phyloP scores from a whole-genome alignment of 2,888 invertebrate species.

The Cosmorhoe ocellata region DNA sequence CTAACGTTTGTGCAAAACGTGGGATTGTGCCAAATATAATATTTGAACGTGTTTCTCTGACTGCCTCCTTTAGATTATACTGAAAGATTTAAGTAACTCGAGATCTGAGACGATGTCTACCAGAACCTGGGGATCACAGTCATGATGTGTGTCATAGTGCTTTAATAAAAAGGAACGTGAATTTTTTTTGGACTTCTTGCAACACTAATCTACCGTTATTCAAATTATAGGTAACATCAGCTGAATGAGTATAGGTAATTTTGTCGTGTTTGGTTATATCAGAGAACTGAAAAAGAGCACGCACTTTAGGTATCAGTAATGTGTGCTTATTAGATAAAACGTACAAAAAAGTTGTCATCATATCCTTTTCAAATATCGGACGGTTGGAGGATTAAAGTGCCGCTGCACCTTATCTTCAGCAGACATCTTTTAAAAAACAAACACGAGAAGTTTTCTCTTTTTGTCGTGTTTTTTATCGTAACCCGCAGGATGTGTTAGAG shows the following conservation, averaged over 20 bases:
- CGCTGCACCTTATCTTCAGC: slow-evolving; percentile 77
- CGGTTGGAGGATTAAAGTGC: slow-evolving; percentile 80
- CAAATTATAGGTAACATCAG: slow-evolving; percentile 14
- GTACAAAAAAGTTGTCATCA: slow-evolving; percentile 79
- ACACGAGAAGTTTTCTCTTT: slow-evolving; percentile 78
- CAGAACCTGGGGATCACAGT: too few species aligned
- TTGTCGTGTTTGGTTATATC: slow-evolving; percentile 28
- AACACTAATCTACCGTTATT: slow-evolving; percentile 4
- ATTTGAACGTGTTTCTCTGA: too few species aligned
- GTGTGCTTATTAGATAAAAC: slow-evolving; percentile 75
- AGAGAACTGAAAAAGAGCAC: slow-evolving; percentile 38
- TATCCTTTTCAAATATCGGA: slow-evolving; percentile 82
- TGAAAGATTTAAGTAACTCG: too few species aligned
- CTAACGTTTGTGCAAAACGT: too few species aligned
- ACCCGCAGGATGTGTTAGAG: slow-evolving; percentile 83
- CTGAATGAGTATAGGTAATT: slow-evolving; percentile 16
- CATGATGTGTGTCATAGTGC: too few species aligned
- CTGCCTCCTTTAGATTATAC: too few species aligned
- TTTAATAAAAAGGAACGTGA: too few species aligned
- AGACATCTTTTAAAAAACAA: slow-evolving; percentile 83
- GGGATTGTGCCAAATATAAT: too few species aligned
- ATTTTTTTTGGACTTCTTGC: not conserved
- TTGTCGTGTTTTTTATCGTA: slow-evolving; percentile 80
- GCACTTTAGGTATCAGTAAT: slow-evolving; percentile 63
- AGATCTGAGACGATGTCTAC: too few species aligned